Percentiles rank a stretch among this genome's conserved stretches.
Conservation (phyloP, 2,797 vertebrate genomes). For the Anabacerthia variegaticeps region DNA sequence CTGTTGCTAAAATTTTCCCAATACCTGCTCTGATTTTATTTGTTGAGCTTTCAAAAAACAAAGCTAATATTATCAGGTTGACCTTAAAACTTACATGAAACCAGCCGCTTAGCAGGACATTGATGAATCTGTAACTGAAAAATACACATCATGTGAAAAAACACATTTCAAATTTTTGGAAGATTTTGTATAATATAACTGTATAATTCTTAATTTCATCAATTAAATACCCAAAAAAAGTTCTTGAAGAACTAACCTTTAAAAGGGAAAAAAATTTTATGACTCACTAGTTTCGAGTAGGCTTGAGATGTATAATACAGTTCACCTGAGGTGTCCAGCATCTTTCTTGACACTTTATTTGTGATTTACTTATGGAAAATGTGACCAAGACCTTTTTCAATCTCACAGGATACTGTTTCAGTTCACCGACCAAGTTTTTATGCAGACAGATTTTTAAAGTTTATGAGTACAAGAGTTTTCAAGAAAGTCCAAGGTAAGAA, state of each 20-base stretch:
- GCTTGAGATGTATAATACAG: not conserved
- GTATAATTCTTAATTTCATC: not conserved
- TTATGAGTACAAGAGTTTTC: constrained; percentile 96
- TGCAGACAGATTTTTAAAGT: constrained; percentile 96
- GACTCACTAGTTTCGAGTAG: not conserved
- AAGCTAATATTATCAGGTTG: not conserved
- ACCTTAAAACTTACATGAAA: not conserved
- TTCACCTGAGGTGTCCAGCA: not conserved
- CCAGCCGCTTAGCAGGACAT: not conserved
- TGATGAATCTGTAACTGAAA: not conserved
- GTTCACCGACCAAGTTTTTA: constrained; percentile 97
- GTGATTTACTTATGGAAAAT: not conserved
- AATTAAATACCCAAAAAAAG: not conserved
- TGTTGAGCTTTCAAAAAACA: not conserved
- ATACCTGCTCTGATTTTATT: not conserved
- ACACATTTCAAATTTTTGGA: not conserved
- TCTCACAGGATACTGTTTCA: constrained; percentile 91
- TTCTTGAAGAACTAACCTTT: not conserved
- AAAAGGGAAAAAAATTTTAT: not conserved
- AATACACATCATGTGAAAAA: not conserved
- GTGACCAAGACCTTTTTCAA: not conserved
- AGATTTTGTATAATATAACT: not conserved
- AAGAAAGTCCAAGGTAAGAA: constrained; percentile 93
- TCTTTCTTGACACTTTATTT: not conserved
- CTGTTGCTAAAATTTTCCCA: not conserved